phyloP scores from a whole-genome alignment of 2,797 vertebrate genomes.

The Ptychobarbus kaznakovi region DNA sequence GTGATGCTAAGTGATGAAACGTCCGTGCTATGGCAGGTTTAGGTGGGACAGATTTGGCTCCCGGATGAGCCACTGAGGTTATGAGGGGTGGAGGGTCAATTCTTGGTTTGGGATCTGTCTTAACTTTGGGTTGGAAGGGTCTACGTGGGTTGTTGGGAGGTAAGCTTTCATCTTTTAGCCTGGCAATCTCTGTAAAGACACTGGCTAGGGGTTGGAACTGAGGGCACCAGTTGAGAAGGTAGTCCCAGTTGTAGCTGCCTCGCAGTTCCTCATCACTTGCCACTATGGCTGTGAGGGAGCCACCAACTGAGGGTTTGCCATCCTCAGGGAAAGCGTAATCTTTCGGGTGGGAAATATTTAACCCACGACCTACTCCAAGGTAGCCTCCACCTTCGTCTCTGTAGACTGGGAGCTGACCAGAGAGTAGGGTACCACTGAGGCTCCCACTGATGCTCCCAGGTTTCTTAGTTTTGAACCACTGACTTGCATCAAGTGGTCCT shows the following conservation, averaged over 20 bases:
- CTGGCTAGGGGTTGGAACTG: slow-evolving; percentile 97
- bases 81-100: slow-evolving; percentile 98
- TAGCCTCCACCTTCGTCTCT: slow-evolving; percentile 88
- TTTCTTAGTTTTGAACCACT: slow-evolving; percentile 98
- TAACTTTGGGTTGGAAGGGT: slow-evolving; percentile 88
- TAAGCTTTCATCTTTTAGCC: slow-evolving; percentile 94
- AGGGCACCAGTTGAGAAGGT: slow-evolving; percentile 98
- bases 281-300: slow-evolving; percentile 95
- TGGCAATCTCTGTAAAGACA: slow-evolving; percentile 97
- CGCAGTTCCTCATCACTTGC: slow-evolving; percentile 97
- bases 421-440: slow-evolving; percentile 86
- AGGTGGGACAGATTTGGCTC: slow-evolving; percentile 96
- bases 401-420: slow-evolving; percentile 88
- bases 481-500: slow-evolving; percentile 83
- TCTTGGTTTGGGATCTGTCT: slow-evolving; percentile 90
- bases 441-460: slow-evolving; percentile 85
- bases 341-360: slow-evolving; percentile 89
- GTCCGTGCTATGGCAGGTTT: slow-evolving; percentile 91
- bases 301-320: slow-evolving; percentile 91
- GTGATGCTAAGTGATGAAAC: slow-evolving; percentile 88
- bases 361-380: slow-evolving; percentile 87
- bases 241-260: slow-evolving; percentile 99
- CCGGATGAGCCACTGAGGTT: slow-evolving; percentile 95
- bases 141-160: slow-evolving; percentile 86
- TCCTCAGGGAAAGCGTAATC: slow-evolving; percentile 96